These are phyloP conservation scores for Carterocephalus palaemon DNA, from an alignment of 2,888 invertebrate genomes.

Conservation along the genomic window DNA sequence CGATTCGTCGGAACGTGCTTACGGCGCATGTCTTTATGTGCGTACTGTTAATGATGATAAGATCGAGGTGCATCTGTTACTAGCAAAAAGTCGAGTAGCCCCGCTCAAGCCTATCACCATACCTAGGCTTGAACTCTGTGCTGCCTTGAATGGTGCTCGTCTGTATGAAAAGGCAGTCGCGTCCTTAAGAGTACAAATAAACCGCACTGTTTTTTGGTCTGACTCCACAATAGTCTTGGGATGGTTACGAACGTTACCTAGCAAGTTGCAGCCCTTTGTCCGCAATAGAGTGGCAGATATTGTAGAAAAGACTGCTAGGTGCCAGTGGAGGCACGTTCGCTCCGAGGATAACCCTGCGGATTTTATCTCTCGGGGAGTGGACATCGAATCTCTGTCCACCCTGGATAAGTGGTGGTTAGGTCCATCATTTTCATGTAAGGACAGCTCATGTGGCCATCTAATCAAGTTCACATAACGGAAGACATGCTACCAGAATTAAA, in stretches of 20 bases:
- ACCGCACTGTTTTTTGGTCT: too few species aligned
- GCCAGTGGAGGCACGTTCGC: conserved; percentile 34
- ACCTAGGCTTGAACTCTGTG: too few species aligned
- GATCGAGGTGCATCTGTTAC: background rate
- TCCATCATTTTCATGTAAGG: conserved; percentile 9
- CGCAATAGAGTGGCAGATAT: conserved; percentile 36
- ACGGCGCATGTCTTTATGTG: background rate
- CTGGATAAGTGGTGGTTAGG: conserved; percentile 23
- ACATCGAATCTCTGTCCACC: background rate
- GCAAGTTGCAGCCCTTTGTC: conserved; percentile 35
- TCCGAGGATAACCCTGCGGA: conserved; percentile 28
- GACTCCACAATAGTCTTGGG: too few species aligned
- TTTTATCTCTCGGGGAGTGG: conserved; percentile 25
- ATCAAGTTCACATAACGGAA: too few species aligned
- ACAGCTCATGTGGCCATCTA: conserved; percentile 17
- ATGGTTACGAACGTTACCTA: conserved; percentile 32
- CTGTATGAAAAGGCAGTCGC: too few species aligned
- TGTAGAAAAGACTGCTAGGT: conserved; percentile 29
- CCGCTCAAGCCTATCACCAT: too few species aligned
- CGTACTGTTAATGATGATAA: background rate
- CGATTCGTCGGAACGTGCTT: background rate
- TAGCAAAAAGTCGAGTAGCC: background rate
- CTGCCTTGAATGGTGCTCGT: too few species aligned
- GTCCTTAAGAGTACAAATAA: too few species aligned
- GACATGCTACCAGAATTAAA: too few species aligned